Evolutionary conservation across 2,888 invertebrate species (phyloP), one percentile per base, ranked within the genome.

Genomic region (Apamea anceps): DNA sequence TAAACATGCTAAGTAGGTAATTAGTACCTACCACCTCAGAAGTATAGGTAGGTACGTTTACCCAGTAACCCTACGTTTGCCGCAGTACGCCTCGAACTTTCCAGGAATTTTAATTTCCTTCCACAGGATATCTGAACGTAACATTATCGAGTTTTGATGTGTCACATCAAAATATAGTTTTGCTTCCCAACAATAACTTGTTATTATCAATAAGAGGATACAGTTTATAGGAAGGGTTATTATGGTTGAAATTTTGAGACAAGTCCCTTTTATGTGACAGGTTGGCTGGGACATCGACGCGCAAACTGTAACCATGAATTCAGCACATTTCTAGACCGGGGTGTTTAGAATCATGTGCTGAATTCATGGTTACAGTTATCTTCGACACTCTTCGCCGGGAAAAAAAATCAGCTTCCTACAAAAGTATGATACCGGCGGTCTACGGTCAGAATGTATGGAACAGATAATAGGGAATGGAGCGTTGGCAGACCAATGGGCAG

Each of bases 31-130:
- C 5, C 0, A 45, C 37, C 48, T 37, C 6, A 45, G 28, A 51
- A 63, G 12, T n/a, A 45, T 5, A 80, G 15, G 57, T 70, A 81
- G 13, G 51, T 74, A 81, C 51, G 1, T 60, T 54, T 73, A 82
- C 73, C 60, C 25, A 37, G n/a, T 62, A 71, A 75, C 62, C 25
- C 13, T 60, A 32, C 57, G 54, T 62, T 79, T 75, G 71, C 74
- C 77, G 85, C 85, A 85, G n/a, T 81, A 84, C 85, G 85, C 65
- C 72, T 42, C 51, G 28, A 37, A 48, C 18, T 57, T 85, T 79
- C 85, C 79, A 72, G 70, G 87, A 85, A 87, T 80, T 87, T 73
- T 77, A 87, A 87, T 87, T 87, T 87, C 81, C 80, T 80, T 75
- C 15, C 54, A 25, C 73, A 18, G 57, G 67, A 84, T 70, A 74